phyloP scores from a whole-genome alignment of 2,113 vertebrate genomes.

The Misgurnus mizolepis region DNA sequence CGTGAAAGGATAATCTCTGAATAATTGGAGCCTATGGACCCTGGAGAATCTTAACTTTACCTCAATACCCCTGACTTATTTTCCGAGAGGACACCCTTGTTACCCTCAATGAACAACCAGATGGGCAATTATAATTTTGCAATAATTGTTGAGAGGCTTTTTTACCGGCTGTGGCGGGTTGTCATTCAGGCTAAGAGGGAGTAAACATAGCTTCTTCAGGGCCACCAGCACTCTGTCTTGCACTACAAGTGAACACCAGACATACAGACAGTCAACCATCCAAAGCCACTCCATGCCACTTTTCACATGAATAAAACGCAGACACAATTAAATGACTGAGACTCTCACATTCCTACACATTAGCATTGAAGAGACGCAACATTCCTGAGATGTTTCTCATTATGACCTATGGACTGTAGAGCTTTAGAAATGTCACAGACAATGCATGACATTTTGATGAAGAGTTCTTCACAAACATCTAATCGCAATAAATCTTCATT shows the following conservation, averaged over 20 bases:
- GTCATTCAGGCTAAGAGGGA: constrained; percentile 70
- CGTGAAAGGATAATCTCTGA: constrained; percentile 95
- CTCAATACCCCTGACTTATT: constrained; percentile 58
- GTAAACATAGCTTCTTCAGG: constrained; percentile 69
- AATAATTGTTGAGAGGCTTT: constrained; percentile 72
- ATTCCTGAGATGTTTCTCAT: constrained; percentile 54
- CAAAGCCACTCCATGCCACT: constrained; percentile 46
- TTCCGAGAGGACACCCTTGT: constrained; percentile 69
- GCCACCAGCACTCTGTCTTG: constrained; percentile 66
- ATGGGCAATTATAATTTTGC: constrained; percentile 80
- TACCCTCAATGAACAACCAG: constrained; percentile 76
- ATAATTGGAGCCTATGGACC: constrained; percentile 89
- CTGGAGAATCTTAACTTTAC: constrained; percentile 76
- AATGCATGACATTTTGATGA: constrained; percentile 42
- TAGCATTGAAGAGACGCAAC: constrained; percentile 45
- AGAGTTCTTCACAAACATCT: constrained; percentile 30
- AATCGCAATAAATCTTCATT: constrained; percentile 43
- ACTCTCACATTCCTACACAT: constrained; percentile 50
- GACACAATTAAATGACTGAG: constrained; percentile 50
- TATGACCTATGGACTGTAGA: constrained; percentile 43
- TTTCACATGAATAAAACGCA: constrained; percentile 46
- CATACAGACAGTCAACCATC: constrained; percentile 60
- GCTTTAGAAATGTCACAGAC: constrained; percentile 39
- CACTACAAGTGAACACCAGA: constrained; percentile 72
- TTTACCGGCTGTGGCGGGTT: constrained; percentile 65